A percentile compares a stretch with the other conserved stretches of the same genome.
Evolutionary conservation across 2,797 vertebrate genomes (phyloP).

Genomic region (Rhinogobio ventralis): DNA sequence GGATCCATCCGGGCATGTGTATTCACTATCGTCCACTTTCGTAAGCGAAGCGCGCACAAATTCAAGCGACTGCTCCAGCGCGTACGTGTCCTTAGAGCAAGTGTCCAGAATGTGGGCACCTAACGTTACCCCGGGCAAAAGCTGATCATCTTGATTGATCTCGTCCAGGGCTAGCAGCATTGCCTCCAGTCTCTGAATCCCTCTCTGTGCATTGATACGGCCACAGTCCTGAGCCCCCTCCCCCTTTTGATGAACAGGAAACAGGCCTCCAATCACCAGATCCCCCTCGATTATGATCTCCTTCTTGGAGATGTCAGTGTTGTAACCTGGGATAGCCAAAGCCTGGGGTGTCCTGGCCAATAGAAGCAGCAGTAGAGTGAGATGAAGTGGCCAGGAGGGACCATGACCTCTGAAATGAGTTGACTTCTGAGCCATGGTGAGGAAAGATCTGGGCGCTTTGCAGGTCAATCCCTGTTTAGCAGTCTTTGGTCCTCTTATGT

Average conservation of each 20-base stretch:
- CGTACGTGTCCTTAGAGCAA: constrained; percentile 98
- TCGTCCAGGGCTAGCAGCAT: constrained; percentile 96
- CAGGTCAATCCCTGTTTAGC: constrained; percentile 42
- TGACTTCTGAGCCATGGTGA: constrained; percentile 75
- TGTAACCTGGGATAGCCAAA: constrained; percentile 74
- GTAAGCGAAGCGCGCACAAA: constrained; percentile 95
- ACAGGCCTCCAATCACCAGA: constrained; percentile 94
- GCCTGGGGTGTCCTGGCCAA: constrained; percentile 71
- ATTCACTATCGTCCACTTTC: constrained; percentile 91
- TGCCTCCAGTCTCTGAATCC: constrained; percentile 96
- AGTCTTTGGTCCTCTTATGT: constrained; percentile 50
- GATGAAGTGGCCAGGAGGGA: constrained; percentile 68
- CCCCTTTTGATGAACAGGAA: constrained; percentile 95
- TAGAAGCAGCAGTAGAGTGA: constrained; percentile 73
- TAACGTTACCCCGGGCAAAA: constrained; percentile 90
- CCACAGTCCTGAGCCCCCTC: constrained; percentile 90
- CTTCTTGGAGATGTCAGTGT: constrained; percentile 82
- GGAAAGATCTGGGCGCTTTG: constrained; percentile 59
- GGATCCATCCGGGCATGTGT: constrained; percentile 95
- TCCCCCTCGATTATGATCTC: constrained; percentile 93
- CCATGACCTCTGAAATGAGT: constrained; percentile 63
- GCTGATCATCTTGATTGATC: constrained; percentile 88
- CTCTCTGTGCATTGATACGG: constrained; percentile 91
- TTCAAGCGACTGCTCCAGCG: constrained; percentile 95
- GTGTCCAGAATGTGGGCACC: constrained; percentile 96